Evolutionary conservation across 2,113 vertebrate genomes (phyloP).

Genomic region (Elgaria multicarinata): DNA sequence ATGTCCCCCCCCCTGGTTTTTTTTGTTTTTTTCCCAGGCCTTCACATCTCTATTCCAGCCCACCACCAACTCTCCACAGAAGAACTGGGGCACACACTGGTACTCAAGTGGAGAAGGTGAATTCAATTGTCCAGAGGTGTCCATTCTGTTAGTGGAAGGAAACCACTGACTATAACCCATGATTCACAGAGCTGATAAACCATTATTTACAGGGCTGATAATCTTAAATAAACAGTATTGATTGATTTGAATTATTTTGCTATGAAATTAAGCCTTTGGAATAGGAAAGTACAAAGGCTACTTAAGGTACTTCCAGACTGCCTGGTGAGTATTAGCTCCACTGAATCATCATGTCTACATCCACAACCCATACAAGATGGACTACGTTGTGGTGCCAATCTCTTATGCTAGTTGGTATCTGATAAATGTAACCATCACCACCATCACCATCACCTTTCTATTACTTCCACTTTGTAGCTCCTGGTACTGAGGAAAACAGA

Average conservation of each 20-base stretch:
- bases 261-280: background rate
- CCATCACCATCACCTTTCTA: background rate
- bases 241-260: background rate
- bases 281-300: fast-evolving
- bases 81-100: too few relatives aligned
- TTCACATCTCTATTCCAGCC: too few relatives aligned
- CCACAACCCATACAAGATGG: background rate
- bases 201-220: background rate
- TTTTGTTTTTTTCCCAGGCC: too few relatives aligned
- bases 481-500: background rate
- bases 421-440: background rate
- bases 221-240: background rate
- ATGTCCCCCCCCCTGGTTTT: too few relatives aligned
- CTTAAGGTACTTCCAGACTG: background rate
- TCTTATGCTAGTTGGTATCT: background rate
- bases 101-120: too few relatives aligned
- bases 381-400: background rate
- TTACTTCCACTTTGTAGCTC: background rate
- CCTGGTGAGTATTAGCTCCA: too few relatives aligned
- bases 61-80: too few relatives aligned
- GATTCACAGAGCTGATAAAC: background rate
- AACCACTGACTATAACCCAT: too few relatives aligned
- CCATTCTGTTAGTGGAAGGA: too few relatives aligned
- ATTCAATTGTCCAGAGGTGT: too few relatives aligned
- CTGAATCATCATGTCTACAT: background rate